Evolutionary conservation across 2,113 vertebrate genomes (phyloP).

Genomic region (Scophthalmus maximus): DNA sequence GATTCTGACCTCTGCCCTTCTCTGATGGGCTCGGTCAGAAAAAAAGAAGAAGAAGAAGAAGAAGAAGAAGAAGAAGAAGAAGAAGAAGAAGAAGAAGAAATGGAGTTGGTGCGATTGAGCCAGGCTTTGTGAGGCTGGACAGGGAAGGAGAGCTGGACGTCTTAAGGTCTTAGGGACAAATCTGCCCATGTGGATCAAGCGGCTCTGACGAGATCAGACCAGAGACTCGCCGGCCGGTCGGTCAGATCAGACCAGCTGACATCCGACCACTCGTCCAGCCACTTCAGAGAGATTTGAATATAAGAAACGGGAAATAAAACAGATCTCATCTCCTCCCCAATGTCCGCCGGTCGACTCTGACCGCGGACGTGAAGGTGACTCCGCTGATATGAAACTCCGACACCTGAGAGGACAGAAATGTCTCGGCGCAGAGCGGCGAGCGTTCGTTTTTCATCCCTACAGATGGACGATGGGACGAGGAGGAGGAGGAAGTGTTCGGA

Average conservation of each 20-base stretch:
- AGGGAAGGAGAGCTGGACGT: slow-evolving; percentile 25
- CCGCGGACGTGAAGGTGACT: slow-evolving; percentile 38
- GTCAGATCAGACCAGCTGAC: background rate
- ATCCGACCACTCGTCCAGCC: background rate
- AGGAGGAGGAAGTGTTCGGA: slow-evolving; percentile 23
- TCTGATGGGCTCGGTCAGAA: background rate
- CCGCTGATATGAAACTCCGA: slow-evolving; percentile 42
- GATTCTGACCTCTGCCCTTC: slow-evolving; percentile 1
- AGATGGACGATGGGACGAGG: background rate
- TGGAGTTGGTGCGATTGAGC: slow-evolving; percentile 41
- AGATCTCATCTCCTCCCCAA: background rate
- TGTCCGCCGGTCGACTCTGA: slow-evolving; percentile 6
- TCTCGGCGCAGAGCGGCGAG: background rate
- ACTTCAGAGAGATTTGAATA: background rate
- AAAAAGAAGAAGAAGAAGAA: no score
- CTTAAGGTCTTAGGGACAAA: slow-evolving; percentile 54
- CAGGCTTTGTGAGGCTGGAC: slow-evolving; percentile 43
- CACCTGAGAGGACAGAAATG: slow-evolving; percentile 34
- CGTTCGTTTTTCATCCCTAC: slow-evolving; percentile 34
- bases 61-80: no score
- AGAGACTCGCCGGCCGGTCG: background rate
- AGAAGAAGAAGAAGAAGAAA: no score
- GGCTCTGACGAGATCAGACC: slow-evolving; percentile 22
- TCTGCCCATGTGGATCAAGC: slow-evolving; percentile 21
- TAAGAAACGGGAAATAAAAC: background rate